Conservation (phyloP, 2,113 vertebrate species). For the Piprites chloris region DNA sequence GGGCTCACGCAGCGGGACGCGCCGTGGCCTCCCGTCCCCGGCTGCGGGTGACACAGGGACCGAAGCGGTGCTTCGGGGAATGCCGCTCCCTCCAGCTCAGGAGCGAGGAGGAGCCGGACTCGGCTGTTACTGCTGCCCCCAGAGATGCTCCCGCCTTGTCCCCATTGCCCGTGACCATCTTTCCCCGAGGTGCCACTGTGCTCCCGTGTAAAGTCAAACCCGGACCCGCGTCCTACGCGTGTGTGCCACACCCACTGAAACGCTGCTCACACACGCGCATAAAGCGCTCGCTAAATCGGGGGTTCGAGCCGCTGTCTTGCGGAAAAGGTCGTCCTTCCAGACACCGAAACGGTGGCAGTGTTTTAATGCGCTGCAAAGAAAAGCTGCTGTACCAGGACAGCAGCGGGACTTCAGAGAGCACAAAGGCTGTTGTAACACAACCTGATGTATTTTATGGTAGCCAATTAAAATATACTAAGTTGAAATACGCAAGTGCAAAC, state of each 20-base stretch:
- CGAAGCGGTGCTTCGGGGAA: rapidly evolving
- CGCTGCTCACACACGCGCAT: background rate
- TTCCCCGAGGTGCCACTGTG: background rate
- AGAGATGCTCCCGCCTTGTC: rapidly evolving
- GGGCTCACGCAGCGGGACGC: background rate
- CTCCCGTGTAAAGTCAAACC: background rate
- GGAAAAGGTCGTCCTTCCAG: background rate
- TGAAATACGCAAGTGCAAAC: background rate
- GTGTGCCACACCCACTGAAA: rapidly evolving
- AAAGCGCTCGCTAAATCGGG: background rate
- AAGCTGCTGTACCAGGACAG: background rate
- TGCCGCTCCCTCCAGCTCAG: rapidly evolving
- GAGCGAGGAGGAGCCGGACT: background rate
- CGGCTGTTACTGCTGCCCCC: background rate
- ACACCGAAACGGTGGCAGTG: background rate
- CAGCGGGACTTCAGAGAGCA: background rate
- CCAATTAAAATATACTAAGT: background rate
- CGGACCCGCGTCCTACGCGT: rapidly evolving
- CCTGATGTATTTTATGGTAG: background rate
- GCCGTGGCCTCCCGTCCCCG: rapidly evolving
- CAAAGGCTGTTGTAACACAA: background rate
- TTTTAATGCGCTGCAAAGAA: background rate
- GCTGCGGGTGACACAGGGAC: no score
- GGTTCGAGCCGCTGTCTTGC: background rate
- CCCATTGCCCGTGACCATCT: rapidly evolving